These are phyloP conservation scores for Pionites leucogaster DNA, from an alignment of 2,113 vertebrate genomes.

Conservation along the genomic window DNA sequence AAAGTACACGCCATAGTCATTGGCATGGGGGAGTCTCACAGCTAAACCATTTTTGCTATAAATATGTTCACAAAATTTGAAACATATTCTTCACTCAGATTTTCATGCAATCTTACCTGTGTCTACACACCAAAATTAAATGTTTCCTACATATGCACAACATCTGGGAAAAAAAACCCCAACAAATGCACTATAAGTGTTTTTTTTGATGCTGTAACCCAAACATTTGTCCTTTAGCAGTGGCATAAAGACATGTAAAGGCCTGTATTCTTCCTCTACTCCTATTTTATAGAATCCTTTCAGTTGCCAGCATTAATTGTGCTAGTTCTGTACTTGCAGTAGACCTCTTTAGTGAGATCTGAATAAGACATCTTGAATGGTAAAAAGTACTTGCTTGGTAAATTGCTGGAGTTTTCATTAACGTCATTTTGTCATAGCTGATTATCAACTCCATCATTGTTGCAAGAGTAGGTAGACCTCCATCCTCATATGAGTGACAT, in stretches of 20 bases:
- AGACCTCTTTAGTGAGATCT: background rate
- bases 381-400: background rate
- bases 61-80: background rate
- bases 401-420: background rate
- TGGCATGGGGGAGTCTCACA: background rate
- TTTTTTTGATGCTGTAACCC: background rate
- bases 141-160: background rate
- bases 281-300: background rate
- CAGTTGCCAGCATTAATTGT: background rate
- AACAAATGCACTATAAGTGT: background rate
- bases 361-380: background rate
- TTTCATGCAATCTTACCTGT: background rate
- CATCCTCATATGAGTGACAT: background rate
- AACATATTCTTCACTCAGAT: background rate
- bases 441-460: background rate
- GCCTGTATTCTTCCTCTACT: background rate
- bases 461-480: background rate
- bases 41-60: background rate
- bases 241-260: background rate
- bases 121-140: background rate
- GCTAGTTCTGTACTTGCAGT: background rate
- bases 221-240: background rate
- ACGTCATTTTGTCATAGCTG: background rate
- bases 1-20: accelerated
- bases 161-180: background rate